Conservation (phyloP, 2,113 vertebrate species). For the Gracilinanus agilis region DNA sequence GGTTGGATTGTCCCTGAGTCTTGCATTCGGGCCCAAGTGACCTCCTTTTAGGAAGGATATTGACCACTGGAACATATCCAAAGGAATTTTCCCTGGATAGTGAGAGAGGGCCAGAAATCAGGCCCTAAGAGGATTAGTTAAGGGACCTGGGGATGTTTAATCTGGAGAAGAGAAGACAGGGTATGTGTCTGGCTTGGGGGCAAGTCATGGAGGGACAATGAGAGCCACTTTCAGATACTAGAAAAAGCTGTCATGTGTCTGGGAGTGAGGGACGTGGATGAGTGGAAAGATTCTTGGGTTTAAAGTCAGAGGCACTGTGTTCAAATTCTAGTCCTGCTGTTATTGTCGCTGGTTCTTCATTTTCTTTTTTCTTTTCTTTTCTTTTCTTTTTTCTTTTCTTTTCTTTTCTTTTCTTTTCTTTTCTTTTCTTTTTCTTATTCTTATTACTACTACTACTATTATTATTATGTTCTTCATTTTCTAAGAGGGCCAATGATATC, state of each 20-base stretch:
- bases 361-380: too few species aligned
- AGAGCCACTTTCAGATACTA: not conserved
- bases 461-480: too few species aligned
- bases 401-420: too few species aligned
- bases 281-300: not conserved
- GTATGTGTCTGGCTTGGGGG: not conserved
- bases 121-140: not conserved
- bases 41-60: not conserved
- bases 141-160: not conserved
- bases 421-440: too few species aligned
- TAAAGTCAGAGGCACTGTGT: not conserved
- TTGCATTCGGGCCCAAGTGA: not conserved
- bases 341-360: too few species aligned
- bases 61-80: not conserved
- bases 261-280: not conserved
- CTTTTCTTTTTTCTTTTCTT: too few species aligned
- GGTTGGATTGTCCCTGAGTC: not conserved
- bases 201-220: not conserved
- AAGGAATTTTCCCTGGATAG: not conserved
- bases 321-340: not conserved
- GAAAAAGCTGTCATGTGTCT: not conserved
- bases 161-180: not conserved
- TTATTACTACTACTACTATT: too few species aligned
- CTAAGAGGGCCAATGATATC: too few species aligned
- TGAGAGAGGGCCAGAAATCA: not conserved